Base-by-base conservation (phyloP, 2,888 invertebrate genomes). In the Oscheius myriophilus region DNA sequence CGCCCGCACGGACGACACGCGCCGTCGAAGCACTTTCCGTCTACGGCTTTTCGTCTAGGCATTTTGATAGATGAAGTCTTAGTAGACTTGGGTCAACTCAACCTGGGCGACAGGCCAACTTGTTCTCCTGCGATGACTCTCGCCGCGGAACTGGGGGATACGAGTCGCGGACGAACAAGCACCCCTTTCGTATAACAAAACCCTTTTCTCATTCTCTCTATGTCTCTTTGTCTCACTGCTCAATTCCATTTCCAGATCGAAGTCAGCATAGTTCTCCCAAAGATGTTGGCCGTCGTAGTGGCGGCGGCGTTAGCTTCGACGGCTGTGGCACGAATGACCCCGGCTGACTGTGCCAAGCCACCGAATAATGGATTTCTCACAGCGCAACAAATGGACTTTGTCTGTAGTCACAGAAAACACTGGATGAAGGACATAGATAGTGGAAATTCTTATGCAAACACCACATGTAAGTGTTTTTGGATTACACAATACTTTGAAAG, bases 361-460 rank as follows among this genome's bases (percentile, higher is more conserved):
- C 66, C 66, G 11, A 39, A 33, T 1, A 66, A 66, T 55, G 66
- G 66, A 14, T 66, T 66, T 23, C 18, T 66, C 46, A 55, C 66
- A 6, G 57, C 57, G 16, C 67, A 67, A 53, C 67, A 67, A 49
- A 67, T 67, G 61, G 67, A 67, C 41, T 67, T 76, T 59, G 78
- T 80, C 21, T 83, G 83, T 72, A 68, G 72, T 58, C 83, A 83
- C 65, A 77, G 82, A 39, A 69, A 66, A 25, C 75, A 81, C 66
- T 83, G 83, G 83, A 63, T 79, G 49, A 70, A 67, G 51, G 82
- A 82, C 66, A 66, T 80, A 51, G 78, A 81, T 39, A 49, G 16
- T 39, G 45, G 53, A 14, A 42, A 65, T 16, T 21, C 64, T 1
- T 65, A 54, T 53, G 33, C 39, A 16, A 33, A 64, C 25, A 54